Percentiles rank a stretch among this genome's conserved stretches.
These are phyloP conservation scores for Laticauda colubrina DNA, from an alignment of 2,113 vertebrate genomes.

Conservation along the genomic window DNA sequence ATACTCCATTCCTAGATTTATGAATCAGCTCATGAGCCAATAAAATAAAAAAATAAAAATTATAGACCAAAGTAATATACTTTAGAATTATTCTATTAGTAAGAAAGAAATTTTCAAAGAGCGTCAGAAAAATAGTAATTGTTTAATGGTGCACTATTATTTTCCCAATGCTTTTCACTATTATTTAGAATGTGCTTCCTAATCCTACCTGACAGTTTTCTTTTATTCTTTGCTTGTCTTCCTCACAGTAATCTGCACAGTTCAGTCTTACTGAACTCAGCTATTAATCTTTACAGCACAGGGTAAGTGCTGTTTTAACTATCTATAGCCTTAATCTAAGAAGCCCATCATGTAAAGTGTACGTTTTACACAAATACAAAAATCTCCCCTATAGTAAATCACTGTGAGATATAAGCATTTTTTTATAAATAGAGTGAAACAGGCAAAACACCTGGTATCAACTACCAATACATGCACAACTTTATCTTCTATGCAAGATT, in stretches of 20 bases:
- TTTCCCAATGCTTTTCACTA: not conserved
- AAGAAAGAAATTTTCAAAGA: not conserved
- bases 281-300: not conserved
- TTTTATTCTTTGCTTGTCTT: not conserved
- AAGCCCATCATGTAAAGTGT: not conserved
- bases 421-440: not conserved
- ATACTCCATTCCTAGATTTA: constrained; percentile 35
- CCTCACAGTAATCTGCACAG: not conserved
- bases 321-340: not conserved
- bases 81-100: constrained; percentile 22
- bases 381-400: not conserved
- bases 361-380: not conserved
- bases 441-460: not conserved
- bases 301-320: not conserved
- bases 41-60: constrained; percentile 26
- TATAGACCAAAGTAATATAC: not conserved
- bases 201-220: not conserved
- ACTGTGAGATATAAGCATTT: not conserved
- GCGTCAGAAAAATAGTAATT: not conserved
- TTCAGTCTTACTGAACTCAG: not conserved
- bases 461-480: not conserved
- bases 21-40: constrained; percentile 1
- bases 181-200: not conserved
- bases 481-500: too few relatives aligned
- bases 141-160: not conserved